A percentile compares a stretch with the other conserved stretches of the same genome.
Conservation (phyloP, 2,113 vertebrate species). For the Phalacrocorax aristotelis region DNA sequence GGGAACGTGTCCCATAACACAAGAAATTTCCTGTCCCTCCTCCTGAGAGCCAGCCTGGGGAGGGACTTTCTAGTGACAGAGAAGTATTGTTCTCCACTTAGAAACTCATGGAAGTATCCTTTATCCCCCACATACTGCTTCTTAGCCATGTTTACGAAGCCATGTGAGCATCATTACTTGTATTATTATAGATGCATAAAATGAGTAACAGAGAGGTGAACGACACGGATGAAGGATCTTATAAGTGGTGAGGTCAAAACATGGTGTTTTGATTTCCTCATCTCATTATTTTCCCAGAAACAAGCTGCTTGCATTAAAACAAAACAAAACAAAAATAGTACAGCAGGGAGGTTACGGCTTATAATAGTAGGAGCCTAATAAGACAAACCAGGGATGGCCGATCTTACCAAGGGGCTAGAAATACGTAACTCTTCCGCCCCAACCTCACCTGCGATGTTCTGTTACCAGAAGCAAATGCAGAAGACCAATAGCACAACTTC, state of each 20-base stretch:
- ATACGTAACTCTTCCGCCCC: background rate
- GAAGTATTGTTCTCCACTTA: background rate
- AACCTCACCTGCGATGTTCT: background rate
- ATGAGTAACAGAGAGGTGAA: background rate
- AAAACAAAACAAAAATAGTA: background rate
- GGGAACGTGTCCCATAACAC: background rate
- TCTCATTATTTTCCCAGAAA: background rate
- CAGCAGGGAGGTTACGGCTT: background rate
- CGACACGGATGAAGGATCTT: background rate
- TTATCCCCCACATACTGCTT: background rate
- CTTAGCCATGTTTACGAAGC: background rate
- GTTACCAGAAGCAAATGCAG: background rate
- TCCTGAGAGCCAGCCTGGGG: background rate
- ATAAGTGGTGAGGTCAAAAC: background rate
- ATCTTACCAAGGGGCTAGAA: background rate
- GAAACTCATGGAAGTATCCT: background rate
- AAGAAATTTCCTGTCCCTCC: background rate
- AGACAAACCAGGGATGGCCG: background rate
- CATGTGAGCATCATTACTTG: background rate
- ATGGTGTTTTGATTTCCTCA: background rate
- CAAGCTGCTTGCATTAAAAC: background rate
- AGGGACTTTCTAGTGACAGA: background rate
- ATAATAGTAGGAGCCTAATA: background rate
- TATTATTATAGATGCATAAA: background rate
- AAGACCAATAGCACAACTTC: background rate